phyloP scores from a whole-genome alignment of 2,888 invertebrate species.

The Tridacna gigas region DNA sequence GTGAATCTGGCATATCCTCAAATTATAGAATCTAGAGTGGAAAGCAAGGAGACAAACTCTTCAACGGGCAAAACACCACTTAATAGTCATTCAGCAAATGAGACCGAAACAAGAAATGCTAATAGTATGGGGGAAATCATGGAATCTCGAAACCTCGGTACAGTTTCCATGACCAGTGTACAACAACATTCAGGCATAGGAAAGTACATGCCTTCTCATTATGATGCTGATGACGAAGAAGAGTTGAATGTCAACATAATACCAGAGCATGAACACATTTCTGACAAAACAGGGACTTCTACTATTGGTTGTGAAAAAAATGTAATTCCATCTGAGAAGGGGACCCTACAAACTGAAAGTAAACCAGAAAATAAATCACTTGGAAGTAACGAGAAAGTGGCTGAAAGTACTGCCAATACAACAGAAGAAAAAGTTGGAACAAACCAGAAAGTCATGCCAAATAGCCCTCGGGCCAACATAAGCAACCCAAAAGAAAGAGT shows the following conservation, averaged over 20 bases:
- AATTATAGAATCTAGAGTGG: too few relatives aligned
- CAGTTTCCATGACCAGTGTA: too few relatives aligned
- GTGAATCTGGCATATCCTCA: too few relatives aligned
- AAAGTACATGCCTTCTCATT: slow-evolving; percentile 9
- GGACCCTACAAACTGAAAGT: not conserved
- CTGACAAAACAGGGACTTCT: not conserved
- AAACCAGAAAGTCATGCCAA: not conserved
- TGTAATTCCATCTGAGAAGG: too few relatives aligned
- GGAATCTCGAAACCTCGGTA: too few relatives aligned
- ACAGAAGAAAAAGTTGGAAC: not conserved
- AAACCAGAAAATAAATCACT: not conserved
- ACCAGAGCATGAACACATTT: not conserved
- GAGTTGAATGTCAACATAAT: not conserved
- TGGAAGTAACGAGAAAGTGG: not conserved
- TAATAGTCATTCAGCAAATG: too few relatives aligned
- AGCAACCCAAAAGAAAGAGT: slow-evolving; percentile 21
- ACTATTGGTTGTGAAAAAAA: too few relatives aligned
- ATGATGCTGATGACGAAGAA: slow-evolving; percentile 6
- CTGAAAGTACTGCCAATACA: not conserved
- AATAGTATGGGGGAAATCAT: too few relatives aligned
- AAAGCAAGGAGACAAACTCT: too few relatives aligned
- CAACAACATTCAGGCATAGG: not conserved
- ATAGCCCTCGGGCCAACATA: not conserved
- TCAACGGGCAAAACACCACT: too few relatives aligned
- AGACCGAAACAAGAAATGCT: too few relatives aligned